Percentiles rank a stretch among this genome's conserved stretches.
Conservation (phyloP, 2,797 vertebrate species). For the Lepus oiostolus region DNA sequence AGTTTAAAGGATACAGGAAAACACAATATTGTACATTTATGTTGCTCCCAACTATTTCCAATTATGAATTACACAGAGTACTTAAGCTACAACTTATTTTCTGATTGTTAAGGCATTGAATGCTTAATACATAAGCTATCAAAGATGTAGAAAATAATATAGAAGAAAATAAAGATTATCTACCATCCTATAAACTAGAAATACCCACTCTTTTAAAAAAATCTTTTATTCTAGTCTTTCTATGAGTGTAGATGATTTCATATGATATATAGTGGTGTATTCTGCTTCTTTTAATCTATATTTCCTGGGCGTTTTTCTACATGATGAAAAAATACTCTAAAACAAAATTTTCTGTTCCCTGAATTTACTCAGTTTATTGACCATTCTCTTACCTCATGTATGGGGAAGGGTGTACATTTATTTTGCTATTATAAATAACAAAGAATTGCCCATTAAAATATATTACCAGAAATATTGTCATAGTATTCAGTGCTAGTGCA, state of each 20-base stretch:
- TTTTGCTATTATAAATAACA: conserved; percentile 21
- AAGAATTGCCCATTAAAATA: conserved; percentile 48
- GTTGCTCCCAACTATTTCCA: conserved; percentile 32
- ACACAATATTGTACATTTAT: conserved; percentile 29
- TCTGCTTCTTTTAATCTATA: background rate
- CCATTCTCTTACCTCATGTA: conserved; percentile 53
- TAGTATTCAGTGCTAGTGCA: conserved; percentile 42
- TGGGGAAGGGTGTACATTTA: background rate
- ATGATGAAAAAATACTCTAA: conserved; percentile 53
- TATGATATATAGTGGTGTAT: background rate
- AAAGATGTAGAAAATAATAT: conserved; percentile 10
- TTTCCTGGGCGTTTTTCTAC: conserved; percentile 10
- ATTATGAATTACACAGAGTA: conserved; percentile 14
- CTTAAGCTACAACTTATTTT: background rate
- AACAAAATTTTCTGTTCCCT: conserved; percentile 41
- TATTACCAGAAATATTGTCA: conserved; percentile 9
- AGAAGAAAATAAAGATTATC: conserved; percentile 20
- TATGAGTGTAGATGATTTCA: background rate
- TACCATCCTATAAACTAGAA: background rate
- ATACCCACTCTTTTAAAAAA: background rate
- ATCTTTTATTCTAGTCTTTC: conserved; percentile 27
- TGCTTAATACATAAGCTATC: conserved; percentile 6
- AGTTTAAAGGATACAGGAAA: conserved; percentile 52
- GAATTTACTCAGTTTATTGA: conserved; percentile 41
- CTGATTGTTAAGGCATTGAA: conserved; percentile 1